These are phyloP conservation scores for Torymus texanus DNA, from an alignment of 2,888 invertebrate species.

Conservation along the genomic window DNA sequence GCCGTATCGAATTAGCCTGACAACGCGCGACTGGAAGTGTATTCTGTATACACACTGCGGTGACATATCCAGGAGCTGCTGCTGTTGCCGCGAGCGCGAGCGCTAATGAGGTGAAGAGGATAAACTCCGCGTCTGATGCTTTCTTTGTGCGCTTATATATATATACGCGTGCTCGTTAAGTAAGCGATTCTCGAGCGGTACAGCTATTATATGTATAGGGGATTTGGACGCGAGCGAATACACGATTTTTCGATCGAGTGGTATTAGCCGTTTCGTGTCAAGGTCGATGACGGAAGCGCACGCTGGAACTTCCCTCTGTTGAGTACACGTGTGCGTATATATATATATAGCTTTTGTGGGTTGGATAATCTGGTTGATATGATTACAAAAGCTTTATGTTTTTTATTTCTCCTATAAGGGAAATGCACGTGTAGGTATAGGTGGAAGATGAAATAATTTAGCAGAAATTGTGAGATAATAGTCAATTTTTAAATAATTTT, in stretches of 20 bases:
- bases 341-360: background rate
- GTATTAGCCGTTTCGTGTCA: slow-evolving; percentile 30
- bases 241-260: background rate
- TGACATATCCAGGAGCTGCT: background rate
- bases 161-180: no score
- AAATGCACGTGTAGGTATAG: no score
- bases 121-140: background rate
- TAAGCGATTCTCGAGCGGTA: no score
- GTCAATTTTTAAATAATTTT: no score
- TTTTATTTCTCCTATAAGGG: no score
- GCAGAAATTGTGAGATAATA: no score
- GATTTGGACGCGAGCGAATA: background rate
- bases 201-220: no score
- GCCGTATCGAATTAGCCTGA: background rate
- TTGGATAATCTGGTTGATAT: no score
- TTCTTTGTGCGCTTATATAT: background rate
- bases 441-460: no score
- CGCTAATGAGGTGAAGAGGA: slow-evolving; percentile 30
- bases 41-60: background rate
- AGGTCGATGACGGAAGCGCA: slow-evolving; percentile 11
- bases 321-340: background rate
- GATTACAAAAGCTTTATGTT: no score
- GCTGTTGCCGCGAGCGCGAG: no score
- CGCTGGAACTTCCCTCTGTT: background rate
- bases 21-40: slow-evolving; percentile 6